A percentile compares a stretch with the other conserved stretches of the same genome.
Conservation (phyloP, 2,797 vertebrate species). For the Argya squamiceps region DNA sequence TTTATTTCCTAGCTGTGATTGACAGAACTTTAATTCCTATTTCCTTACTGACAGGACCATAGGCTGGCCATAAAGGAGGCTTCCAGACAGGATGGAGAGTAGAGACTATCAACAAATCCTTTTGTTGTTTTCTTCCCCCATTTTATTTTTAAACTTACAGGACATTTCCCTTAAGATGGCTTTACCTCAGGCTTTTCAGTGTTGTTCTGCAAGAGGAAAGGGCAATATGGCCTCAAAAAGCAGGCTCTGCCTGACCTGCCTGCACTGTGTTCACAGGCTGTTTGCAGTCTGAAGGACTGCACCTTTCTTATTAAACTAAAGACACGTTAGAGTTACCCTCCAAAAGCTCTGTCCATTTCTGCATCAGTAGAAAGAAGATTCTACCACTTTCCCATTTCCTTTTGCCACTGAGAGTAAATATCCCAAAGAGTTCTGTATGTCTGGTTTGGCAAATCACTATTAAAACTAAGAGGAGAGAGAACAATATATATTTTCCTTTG, state of each 20-base stretch:
- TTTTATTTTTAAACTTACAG: slow-evolving; percentile 45
- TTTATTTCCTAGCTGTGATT: slow-evolving; percentile 24
- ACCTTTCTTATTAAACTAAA: neutral
- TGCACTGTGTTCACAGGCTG: neutral
- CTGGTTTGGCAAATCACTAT: neutral
- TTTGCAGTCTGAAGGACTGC: neutral
- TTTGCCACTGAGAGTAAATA: neutral
- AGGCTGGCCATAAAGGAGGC: neutral
- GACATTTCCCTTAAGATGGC: slow-evolving; percentile 8
- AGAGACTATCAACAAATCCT: neutral
- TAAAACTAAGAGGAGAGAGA: neutral
- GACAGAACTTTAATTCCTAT: slow-evolving; percentile 52
- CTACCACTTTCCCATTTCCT: neutral
- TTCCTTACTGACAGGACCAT: slow-evolving; percentile 37
- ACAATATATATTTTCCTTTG: neutral
- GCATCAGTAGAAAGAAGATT: neutral
- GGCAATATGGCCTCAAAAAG: neutral
- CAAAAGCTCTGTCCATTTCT: neutral
- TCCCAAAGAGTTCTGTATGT: neutral
- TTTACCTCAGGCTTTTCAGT: neutral
- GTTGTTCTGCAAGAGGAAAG: neutral
- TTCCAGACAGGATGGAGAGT: slow-evolving; percentile 50
- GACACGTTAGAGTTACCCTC: neutral
- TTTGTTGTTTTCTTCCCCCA: slow-evolving; percentile 5
- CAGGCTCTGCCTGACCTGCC: neutral